Base-by-base conservation (phyloP, 53 echinoderm and acorn worm species). In the Holothuria leucospilota region DNA sequence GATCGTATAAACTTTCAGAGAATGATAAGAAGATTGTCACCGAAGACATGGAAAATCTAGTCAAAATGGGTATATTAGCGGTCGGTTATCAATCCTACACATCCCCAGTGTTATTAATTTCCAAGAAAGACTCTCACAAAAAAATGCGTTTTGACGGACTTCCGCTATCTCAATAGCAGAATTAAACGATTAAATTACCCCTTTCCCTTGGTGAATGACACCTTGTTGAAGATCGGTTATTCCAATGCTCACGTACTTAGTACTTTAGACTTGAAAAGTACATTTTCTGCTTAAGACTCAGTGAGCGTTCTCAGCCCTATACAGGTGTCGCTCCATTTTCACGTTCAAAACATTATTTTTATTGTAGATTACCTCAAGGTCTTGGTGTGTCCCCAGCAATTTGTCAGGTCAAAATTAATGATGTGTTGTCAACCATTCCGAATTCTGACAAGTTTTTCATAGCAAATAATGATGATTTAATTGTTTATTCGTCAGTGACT, bases 61-160 rank as follows among this genome's bases (percentile, higher is more conserved):
- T 68, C n/a, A 84, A 84, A 84, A 49, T 84, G 51, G 69, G 84
- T 49, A 84, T 84, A 23, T 68, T 84, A 29, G 81, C 23, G 9
- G 21, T 23, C 2, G 63, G 81, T 20, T 28, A 81, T 24, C 27
- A 81, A 29, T 68, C 84, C n/a, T 84, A 67, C 28, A 84, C 84
- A 11, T 84, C 84, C 68, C 68, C 84, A 8, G 84, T 84, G 0
- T 68, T 84, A 39, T 46, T 84, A 6, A 67, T 41, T 68, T 30
- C 84, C 27, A 84, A 84, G 27, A 84, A 67, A 42, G 69, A 24
- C 14, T 28, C 41, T 4, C 4, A n/a, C n/a, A n/a, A 51, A 84
- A 20, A 84, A 84, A 26, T 46, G 84, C 21, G 84, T 84, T 13
- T 67, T 68, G 0, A 84, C 84, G 3, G 84, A 67, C 25, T 84